Conservation (phyloP, 2,888 invertebrate species). For the Macrophya alboannulata region DNA sequence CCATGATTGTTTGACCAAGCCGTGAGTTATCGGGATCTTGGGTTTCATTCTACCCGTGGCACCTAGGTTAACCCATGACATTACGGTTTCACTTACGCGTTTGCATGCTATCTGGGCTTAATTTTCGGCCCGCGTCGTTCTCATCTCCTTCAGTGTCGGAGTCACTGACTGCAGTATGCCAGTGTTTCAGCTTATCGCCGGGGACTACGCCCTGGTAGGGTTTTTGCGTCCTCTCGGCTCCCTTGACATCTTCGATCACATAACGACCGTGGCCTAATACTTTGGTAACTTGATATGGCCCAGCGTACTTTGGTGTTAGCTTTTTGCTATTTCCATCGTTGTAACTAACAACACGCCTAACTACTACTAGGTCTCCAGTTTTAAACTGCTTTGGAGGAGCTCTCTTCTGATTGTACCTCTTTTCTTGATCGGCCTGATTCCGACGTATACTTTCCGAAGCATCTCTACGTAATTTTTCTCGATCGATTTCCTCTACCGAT, state of each 20-base stretch:
- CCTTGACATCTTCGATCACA: conserved; percentile 59
- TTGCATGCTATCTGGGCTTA: too few relatives aligned
- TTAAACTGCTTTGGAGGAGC: conserved; percentile 40
- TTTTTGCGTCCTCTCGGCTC: conserved; percentile 57
- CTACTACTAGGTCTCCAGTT: conserved; percentile 59
- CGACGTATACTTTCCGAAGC: background rate
- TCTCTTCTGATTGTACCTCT: conserved; percentile 58
- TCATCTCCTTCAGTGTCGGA: background rate
- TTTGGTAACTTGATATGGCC: conserved; percentile 61
- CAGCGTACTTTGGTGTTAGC: conserved; percentile 61
- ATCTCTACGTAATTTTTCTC: background rate
- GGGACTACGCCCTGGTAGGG: conserved; percentile 58
- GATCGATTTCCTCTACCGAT: conserved; percentile 2
- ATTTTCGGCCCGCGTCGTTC: too few relatives aligned
- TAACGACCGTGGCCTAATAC: conserved; percentile 61
- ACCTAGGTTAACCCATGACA: too few relatives aligned
- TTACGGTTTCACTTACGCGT: too few relatives aligned
- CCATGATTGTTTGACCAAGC: too few relatives aligned
- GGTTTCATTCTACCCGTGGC: too few relatives aligned
- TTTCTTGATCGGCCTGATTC: conserved; percentile 54
- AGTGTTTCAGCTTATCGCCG: conserved; percentile 55
- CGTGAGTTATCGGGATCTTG: too few relatives aligned
- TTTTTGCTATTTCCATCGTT: conserved; percentile 62
- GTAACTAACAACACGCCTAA: conserved; percentile 46
- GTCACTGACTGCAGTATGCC: conserved; percentile 44